Conservation (phyloP, 2,797 vertebrate genomes). For the Pelochelys cantorii region DNA sequence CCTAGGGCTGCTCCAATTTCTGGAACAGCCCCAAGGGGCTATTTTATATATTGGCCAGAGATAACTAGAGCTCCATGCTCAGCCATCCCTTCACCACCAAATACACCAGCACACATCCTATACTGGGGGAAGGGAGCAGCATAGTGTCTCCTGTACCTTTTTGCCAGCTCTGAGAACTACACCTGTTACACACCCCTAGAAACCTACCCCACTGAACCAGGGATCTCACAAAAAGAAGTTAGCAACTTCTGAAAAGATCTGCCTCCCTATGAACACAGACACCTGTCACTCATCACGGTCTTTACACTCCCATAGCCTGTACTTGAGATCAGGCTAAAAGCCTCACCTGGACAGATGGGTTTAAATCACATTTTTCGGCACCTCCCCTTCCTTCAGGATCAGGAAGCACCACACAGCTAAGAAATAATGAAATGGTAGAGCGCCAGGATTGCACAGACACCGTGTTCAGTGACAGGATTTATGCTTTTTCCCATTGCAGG, state of each 20-base stretch:
- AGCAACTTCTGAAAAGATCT: neutral
- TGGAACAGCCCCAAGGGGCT: neutral
- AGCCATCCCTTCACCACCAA: neutral
- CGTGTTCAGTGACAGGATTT: fast-evolving
- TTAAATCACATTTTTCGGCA: neutral
- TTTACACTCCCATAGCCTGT: neutral
- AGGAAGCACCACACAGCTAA: neutral
- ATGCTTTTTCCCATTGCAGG: neutral
- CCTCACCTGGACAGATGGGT: neutral
- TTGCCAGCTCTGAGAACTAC: neutral
- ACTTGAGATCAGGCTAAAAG: neutral
- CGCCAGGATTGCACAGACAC: neutral
- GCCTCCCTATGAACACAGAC: neutral
- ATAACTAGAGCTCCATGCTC: neutral
- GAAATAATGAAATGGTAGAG: neutral
- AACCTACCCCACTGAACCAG: neutral
- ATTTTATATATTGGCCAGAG: neutral
- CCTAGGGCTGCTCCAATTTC: neutral
- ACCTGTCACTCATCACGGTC: neutral
- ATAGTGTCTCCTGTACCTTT: neutral
- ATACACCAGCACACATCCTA: neutral
- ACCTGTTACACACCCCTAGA: neutral
- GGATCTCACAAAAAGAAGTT: neutral
- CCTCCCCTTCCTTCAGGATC: neutral
- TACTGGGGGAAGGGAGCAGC: neutral